Conservation (phyloP, 1,140 invertebrate genomes). For the Drosophila takahashii region DNA sequence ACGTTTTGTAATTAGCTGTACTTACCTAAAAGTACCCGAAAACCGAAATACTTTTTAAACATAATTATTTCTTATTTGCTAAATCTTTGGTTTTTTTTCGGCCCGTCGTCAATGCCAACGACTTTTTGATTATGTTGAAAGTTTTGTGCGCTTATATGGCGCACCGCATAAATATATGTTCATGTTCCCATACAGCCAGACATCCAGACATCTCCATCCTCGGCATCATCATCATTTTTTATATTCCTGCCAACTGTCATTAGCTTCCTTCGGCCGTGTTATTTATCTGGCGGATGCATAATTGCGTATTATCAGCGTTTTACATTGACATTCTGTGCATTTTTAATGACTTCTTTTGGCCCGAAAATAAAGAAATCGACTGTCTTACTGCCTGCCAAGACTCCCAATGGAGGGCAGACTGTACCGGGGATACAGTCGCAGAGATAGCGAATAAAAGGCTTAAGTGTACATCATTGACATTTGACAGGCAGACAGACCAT, state of each 20-base stretch:
- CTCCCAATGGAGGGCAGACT: slow-evolving; percentile 9
- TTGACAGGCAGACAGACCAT: slow-evolving; percentile 62
- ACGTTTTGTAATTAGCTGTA: too few relatives aligned
- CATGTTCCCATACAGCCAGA: not conserved
- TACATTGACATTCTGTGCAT: slow-evolving; percentile 77
- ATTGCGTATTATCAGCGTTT: slow-evolving; percentile 77
- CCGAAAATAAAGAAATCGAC: slow-evolving; percentile 54
- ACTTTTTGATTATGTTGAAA: slow-evolving; percentile 63
- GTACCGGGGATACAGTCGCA: slow-evolving; percentile 4
- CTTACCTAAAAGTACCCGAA: not conserved
- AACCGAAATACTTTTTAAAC: not conserved
- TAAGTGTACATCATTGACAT: slow-evolving; percentile 73
- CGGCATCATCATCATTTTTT: slow-evolving; percentile 76
- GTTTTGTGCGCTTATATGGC: slow-evolving; percentile 12
- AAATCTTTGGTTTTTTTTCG: not conserved
- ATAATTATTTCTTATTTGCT: not conserved
- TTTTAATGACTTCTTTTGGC: slow-evolving; percentile 73
- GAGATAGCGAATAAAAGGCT: slow-evolving; percentile 35
- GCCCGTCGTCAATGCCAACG: slow-evolving; percentile 49
- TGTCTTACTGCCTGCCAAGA: slow-evolving; percentile 48
- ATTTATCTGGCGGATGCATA: slow-evolving; percentile 71
- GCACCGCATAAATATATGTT: slow-evolving; percentile 6
- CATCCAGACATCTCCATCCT: slow-evolving; percentile 24
- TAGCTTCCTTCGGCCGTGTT: slow-evolving; percentile 76
- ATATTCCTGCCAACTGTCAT: slow-evolving; percentile 75